Evolutionary conservation across 2,888 invertebrate genomes (phyloP).

Genomic region (Ectemnius continuus): DNA sequence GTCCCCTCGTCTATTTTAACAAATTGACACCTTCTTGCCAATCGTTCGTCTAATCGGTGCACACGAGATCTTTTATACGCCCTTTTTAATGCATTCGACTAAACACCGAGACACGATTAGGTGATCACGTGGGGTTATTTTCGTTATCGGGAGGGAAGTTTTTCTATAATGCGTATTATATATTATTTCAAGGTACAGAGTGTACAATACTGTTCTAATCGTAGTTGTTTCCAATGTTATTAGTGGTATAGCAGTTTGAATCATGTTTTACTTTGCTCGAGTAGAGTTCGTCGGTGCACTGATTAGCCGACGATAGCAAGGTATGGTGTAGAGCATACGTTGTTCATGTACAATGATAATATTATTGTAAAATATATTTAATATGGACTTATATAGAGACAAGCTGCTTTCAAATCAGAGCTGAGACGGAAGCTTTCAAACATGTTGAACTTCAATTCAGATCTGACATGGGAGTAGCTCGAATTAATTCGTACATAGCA

Average conservation of each 20-base stretch:
- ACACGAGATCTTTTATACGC: constrained; percentile 48
- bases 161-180: not conserved
- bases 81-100: constrained; percentile 13
- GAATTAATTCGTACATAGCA: constrained; percentile 70
- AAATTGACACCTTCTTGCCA: constrained; percentile 74
- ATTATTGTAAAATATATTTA: constrained; percentile 78
- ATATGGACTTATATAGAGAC: constrained; percentile 73
- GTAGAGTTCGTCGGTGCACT: constrained; percentile 56
- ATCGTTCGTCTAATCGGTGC: constrained; percentile 71
- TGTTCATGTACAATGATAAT: constrained; percentile 77
- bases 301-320: constrained; percentile 67
- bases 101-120: too few relatives aligned
- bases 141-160: constrained; percentile 3
- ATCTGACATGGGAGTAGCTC: constrained; percentile 68
- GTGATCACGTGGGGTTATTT: not conserved
- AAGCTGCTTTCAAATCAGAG: constrained; percentile 72
- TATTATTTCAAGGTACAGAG: not conserved
- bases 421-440: constrained; percentile 55
- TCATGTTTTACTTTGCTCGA: constrained; percentile 27
- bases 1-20: constrained; percentile 74
- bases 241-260: constrained; percentile 15
- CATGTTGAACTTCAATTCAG: constrained; percentile 55
- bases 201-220: constrained; percentile 16
- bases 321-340: constrained; percentile 74
- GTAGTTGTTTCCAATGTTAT: constrained; percentile 9